Evolutionary conservation across 2,888 invertebrate genomes (phyloP).

Genomic region (Melanophora roralis): DNA sequence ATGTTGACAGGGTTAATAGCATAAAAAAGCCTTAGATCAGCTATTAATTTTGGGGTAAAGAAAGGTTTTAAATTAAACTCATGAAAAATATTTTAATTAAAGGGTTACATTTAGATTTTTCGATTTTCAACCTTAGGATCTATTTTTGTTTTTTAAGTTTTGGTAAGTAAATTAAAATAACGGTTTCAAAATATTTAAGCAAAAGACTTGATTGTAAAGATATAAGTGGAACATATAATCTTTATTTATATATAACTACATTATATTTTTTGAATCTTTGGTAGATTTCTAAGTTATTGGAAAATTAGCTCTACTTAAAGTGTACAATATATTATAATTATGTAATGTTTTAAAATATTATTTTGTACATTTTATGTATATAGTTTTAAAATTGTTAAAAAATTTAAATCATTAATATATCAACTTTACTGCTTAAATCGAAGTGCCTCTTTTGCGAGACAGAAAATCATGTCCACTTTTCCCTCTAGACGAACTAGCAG

Average conservation of each 20-base stretch:
- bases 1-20: too few species aligned
- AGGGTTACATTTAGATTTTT: too few species aligned
- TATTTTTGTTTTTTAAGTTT: too few species aligned
- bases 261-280: neutral
- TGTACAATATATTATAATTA: neutral
- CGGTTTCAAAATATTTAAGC: too few species aligned
- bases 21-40: too few species aligned
- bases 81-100: too few species aligned
- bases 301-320: neutral
- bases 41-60: too few species aligned
- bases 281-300: neutral
- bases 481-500: neutral
- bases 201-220: too few species aligned
- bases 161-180: too few species aligned
- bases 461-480: neutral
- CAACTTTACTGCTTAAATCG: constrained; percentile 43
- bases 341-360: neutral
- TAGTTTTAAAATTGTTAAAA: constrained; percentile 16
- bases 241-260: neutral
- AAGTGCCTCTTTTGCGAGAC: constrained; percentile 45
- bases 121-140: too few species aligned
- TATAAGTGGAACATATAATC: too few species aligned
- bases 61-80: too few species aligned
- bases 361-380: constrained; percentile 50
- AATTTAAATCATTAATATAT: constrained; percentile 5